Conservation (phyloP, 1,140 invertebrate genomes). For the Augochlora pura region DNA sequence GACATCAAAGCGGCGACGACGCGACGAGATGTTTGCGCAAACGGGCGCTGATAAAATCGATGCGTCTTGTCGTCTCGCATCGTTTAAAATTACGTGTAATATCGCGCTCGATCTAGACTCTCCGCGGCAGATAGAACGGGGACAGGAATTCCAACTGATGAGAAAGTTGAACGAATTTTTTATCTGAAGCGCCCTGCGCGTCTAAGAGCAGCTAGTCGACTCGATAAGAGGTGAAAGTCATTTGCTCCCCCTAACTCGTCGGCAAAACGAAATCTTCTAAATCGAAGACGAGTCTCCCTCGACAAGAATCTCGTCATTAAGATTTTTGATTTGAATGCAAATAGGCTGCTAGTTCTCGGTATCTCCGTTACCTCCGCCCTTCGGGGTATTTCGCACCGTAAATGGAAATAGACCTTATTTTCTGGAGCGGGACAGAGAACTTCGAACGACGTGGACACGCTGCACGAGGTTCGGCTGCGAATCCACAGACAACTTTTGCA, state of each 20-base stretch:
- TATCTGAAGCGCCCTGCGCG: constrained; percentile 11
- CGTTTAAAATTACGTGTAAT: background rate
- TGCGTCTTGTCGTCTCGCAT: background rate
- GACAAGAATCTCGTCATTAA: constrained; percentile 57
- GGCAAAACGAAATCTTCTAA: constrained; percentile 51
- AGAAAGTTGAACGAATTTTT: constrained; percentile 41
- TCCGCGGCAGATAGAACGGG: background rate
- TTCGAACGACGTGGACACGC: background rate
- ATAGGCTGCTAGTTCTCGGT: constrained; percentile 46
- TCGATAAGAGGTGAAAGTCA: constrained; percentile 34
- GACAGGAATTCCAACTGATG: background rate
- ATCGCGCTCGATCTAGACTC: background rate
- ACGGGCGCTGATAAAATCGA: background rate
- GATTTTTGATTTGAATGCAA: constrained; percentile 64
- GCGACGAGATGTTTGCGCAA: constrained; percentile 6
- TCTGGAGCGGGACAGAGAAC: background rate
- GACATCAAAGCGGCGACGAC: background rate
- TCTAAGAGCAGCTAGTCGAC: constrained; percentile 8
- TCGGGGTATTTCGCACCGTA: constrained; percentile 35
- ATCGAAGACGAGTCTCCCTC: constrained; percentile 46
- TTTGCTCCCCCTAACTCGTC: constrained; percentile 29
- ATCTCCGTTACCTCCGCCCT: background rate
- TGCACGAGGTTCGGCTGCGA: background rate
- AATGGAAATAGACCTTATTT: constrained; percentile 34
- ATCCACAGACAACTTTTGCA: background rate